Base-by-base conservation (phyloP, 2,797 vertebrate genomes). In the Manis crassicaudata region DNA sequence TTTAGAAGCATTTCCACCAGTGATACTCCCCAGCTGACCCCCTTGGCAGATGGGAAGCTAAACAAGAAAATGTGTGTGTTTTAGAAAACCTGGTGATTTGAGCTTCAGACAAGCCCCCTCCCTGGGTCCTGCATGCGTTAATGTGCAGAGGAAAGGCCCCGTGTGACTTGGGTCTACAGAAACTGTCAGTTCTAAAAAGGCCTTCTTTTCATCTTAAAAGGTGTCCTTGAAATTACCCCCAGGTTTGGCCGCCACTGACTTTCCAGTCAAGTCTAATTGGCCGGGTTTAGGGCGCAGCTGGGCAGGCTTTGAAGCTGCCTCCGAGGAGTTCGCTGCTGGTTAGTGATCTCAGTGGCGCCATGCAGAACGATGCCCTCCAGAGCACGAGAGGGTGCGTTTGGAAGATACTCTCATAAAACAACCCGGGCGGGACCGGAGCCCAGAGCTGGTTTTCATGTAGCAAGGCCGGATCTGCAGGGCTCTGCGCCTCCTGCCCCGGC, bases 171-270 rank as follows among this genome's bases (percentile, higher is more conserved):
- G 63, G 77, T 95, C 90, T 88, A 27, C 43, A 88, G 95, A 97
- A 67, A 92, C 43, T 17, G 60, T 92, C 75, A 12, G 7, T 77
- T 46, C 80, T 70, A n/a, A 84, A 46, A 88, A 94, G 91, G 67
- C 65, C 23, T 76, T 75, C 94, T 90, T 96, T 85, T 83, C 68
- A 79, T 85, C 89, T 96, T 92, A 81, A 96, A 97, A 96, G 75
- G 29, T 92, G 72, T 94, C 95, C 96, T 97, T 94, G 89, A 97
- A 92, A 92, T 94, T 43, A 77, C 68, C 94, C 87, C 75, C 83
- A 93, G 90, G 70, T 54, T 96, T 70, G 75, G 67, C 50, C 83
- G 56, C 0, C 0, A 17, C 58, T 94, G 91, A 40, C 88, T 89
- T 96, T 67, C 82, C 60, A 63, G n/a, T 65, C 63, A 89, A 37